Conservation (phyloP, 1,140 invertebrate species). For the Teleogryllus occipitalis region DNA sequence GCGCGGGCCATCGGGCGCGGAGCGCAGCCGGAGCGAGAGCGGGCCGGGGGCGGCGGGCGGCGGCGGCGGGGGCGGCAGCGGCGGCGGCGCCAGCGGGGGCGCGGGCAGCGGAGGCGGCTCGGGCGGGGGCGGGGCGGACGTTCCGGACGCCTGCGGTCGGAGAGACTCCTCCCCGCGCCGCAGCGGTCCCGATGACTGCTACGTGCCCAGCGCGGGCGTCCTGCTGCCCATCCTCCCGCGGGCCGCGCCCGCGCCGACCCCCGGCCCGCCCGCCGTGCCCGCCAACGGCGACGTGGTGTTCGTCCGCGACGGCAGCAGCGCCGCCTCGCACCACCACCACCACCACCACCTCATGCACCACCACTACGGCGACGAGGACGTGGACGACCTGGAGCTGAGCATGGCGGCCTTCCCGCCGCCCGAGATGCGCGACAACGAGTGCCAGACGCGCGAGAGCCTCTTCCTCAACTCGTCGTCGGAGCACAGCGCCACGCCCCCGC, state of each 20-base stretch:
- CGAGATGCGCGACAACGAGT: slow-evolving; percentile 67
- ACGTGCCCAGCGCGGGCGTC: slow-evolving; percentile 40
- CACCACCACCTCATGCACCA: slow-evolving; percentile 1
- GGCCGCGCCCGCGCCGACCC: slow-evolving; percentile 2
- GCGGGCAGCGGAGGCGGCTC: slow-evolving; percentile 18
- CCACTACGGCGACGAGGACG: slow-evolving; percentile 21
- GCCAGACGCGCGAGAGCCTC: slow-evolving; percentile 68
- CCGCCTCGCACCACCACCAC: too few relatives aligned
- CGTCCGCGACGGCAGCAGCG: slow-evolving; percentile 8
- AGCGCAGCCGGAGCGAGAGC: slow-evolving; percentile 18
- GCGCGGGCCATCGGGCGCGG: slow-evolving; percentile 27
- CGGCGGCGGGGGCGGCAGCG: not conserved
- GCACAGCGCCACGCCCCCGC: slow-evolving; percentile 25
- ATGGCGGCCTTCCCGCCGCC: slow-evolving; percentile 30
- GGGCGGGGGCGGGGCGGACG: slow-evolving; percentile 23
- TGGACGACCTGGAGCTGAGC: slow-evolving; percentile 23
- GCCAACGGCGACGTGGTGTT: slow-evolving; percentile 25
- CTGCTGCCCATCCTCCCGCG: slow-evolving; percentile 36
- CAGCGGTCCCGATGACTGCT: slow-evolving; percentile 37
- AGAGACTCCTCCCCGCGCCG: slow-evolving; percentile 17
- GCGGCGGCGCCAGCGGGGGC: not conserved
- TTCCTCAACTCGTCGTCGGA: slow-evolving; percentile 41
- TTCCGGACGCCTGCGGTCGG: too few relatives aligned
- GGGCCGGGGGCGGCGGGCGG: not conserved
- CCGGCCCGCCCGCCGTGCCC: slow-evolving; percentile 11